These are phyloP conservation scores for Andrena praecox DNA, from an alignment of 2,888 invertebrate species.

Conservation along the genomic window DNA sequence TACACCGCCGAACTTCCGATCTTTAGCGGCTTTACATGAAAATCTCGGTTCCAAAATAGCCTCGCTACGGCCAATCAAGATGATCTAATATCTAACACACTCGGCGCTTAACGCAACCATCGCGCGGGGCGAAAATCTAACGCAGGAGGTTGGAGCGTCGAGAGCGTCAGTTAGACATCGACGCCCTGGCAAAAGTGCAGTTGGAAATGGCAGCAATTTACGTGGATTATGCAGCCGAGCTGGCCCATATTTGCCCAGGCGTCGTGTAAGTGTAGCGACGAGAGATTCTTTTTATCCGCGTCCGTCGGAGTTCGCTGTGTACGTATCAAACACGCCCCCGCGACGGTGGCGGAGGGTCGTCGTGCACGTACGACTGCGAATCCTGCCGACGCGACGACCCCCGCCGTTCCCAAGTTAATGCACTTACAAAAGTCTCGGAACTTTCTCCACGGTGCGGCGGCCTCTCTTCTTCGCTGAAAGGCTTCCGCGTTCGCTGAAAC, in stretches of 20 bases:
- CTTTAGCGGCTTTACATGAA: not conserved
- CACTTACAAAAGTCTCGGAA: slow-evolving; percentile 67
- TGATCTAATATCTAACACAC: not conserved
- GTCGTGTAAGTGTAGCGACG: slow-evolving; percentile 11
- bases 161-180: slow-evolving; percentile 4
- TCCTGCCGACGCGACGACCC: slow-evolving; percentile 22
- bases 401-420: slow-evolving; percentile 58
- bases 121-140: not conserved
- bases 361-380: slow-evolving; percentile 2
- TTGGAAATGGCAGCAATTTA: slow-evolving; percentile 61
- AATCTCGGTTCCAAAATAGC: not conserved
- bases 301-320: not conserved
- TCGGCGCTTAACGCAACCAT: not conserved
- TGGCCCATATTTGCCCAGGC: slow-evolving; percentile 48
- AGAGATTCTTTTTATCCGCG: slow-evolving; percentile 27
- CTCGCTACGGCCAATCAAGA: not conserved
- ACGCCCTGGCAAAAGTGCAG: slow-evolving; percentile 26
- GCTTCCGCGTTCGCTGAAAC: slow-evolving; percentile 32
- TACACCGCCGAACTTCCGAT: not conserved
- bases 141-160: not conserved
- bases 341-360: not conserved
- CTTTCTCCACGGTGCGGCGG: slow-evolving; percentile 36
- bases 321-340: slow-evolving; percentile 7
- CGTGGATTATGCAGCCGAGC: slow-evolving; percentile 55
- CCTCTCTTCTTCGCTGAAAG: slow-evolving; percentile 27